Conservation (phyloP, 2,113 vertebrate species). For the Piprites chloris region DNA sequence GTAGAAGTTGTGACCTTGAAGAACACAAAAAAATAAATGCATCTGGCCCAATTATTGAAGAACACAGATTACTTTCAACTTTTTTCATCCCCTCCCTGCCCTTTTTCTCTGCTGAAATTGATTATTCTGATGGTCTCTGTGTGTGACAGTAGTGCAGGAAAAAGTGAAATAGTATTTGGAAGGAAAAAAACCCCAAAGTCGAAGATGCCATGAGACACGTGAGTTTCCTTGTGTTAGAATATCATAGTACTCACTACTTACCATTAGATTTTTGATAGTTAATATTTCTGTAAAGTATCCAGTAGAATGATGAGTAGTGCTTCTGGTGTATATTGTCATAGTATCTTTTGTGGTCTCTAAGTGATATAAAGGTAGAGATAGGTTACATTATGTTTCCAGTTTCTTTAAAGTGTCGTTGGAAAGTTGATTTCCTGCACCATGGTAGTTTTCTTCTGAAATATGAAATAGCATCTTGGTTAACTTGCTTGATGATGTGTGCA, state of each 20-base stretch:
- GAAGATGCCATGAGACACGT: neutral
- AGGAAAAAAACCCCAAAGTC: neutral
- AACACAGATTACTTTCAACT: neutral
- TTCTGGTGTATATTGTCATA: neutral
- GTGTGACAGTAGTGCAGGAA: neutral
- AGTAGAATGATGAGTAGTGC: neutral
- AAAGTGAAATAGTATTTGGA: neutral
- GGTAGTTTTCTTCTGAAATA: neutral
- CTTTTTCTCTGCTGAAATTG: neutral
- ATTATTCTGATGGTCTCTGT: neutral
- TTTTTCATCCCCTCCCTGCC: neutral
- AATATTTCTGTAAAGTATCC: neutral
- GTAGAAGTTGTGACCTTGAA: neutral
- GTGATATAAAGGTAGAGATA: neutral
- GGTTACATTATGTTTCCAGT: neutral
- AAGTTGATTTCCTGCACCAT: neutral
- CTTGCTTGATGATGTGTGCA: neutral
- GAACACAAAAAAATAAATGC: neutral
- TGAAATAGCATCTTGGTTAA: neutral
- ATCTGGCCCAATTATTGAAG: neutral
- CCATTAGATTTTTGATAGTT: neutral
- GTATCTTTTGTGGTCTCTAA: neutral
- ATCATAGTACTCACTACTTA: neutral
- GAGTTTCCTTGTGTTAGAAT: neutral
- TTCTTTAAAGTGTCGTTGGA: neutral